Evolutionary conservation across 2,888 invertebrate genomes (phyloP).

Genomic region (Drosophila vallismaia): DNA sequence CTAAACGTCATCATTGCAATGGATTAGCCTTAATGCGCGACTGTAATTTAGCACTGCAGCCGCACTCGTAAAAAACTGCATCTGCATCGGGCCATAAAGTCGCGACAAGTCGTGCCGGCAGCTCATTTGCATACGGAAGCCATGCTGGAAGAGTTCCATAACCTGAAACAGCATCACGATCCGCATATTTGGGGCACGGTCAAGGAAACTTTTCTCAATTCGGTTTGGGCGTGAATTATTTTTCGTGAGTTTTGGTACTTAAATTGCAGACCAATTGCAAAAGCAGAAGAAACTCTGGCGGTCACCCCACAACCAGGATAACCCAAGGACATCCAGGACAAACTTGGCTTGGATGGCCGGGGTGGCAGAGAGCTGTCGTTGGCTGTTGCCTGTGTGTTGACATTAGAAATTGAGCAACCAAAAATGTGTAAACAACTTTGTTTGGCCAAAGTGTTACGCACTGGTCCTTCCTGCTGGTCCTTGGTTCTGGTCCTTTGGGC

Average conservation of each 20-base stretch:
- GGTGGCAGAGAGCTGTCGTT: slow-evolving; percentile 39
- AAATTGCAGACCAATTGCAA: slow-evolving; percentile 47
- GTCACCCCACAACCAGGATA: slow-evolving; percentile 31
- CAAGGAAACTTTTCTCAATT: slow-evolving; percentile 25
- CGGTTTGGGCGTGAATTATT: slow-evolving; percentile 30
- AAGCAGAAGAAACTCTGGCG: slow-evolving; percentile 24
- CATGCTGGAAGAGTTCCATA: not conserved
- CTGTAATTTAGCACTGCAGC: slow-evolving; percentile 46
- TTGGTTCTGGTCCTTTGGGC: not conserved
- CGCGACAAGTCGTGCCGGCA: slow-evolving; percentile 42
- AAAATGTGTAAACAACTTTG: slow-evolving; percentile 79
- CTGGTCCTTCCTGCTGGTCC: slow-evolving; percentile 7
- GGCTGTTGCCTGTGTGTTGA: slow-evolving; percentile 70
- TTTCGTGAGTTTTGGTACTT: slow-evolving; percentile 28
- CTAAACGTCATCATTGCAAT: slow-evolving; percentile 71
- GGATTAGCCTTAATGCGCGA: slow-evolving; percentile 67
- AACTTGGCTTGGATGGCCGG: slow-evolving; percentile 35
- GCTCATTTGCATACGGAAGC: slow-evolving; percentile 63
- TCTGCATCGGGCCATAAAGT: slow-evolving; percentile 59
- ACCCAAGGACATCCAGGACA: slow-evolving; percentile 62
- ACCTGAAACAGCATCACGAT: slow-evolving; percentile 10
- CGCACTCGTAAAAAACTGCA: slow-evolving; percentile 56
- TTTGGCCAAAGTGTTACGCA: slow-evolving; percentile 70
- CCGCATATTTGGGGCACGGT: slow-evolving; percentile 40
- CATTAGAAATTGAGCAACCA: slow-evolving; percentile 77